Conservation (phyloP, 2,797 vertebrate genomes). For the Rhinogobio ventralis region DNA sequence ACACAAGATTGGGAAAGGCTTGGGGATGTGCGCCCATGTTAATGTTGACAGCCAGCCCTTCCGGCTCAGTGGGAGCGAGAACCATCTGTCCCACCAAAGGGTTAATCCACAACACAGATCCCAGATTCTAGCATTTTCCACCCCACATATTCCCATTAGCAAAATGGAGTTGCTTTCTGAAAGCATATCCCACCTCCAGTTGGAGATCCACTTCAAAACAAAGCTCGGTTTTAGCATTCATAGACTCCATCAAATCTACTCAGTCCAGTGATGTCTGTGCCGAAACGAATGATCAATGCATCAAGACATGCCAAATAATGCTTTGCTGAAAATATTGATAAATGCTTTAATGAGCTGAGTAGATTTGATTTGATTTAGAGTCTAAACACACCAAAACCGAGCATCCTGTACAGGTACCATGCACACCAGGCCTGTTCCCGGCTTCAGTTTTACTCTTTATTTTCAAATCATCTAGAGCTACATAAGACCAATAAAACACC, state of each 20-base stretch:
- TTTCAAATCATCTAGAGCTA: neutral
- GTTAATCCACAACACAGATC: conserved; percentile 83
- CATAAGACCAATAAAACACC: conserved; percentile 12
- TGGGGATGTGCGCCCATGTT: conserved; percentile 55
- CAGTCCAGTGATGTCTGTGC: neutral
- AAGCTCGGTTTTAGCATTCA: neutral
- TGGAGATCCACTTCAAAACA: conserved; percentile 45
- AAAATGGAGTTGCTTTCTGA: conserved; percentile 57
- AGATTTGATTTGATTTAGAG: conserved; percentile 5
- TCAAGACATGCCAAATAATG: conserved; percentile 3
- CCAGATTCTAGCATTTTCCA: conserved; percentile 78
- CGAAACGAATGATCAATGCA: neutral
- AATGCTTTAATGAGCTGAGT: conserved; percentile 1
- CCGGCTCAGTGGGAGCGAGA: conserved; percentile 71
- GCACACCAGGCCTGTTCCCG: conserved; percentile 72
- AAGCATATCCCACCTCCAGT: conserved; percentile 47
- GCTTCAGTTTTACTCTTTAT: conserved; percentile 64
- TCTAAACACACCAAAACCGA: conserved; percentile 25
- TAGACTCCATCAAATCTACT: neutral
- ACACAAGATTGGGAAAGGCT: conserved; percentile 22
- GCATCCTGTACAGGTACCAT: neutral
- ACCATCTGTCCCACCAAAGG: conserved; percentile 80
- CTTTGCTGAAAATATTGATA: neutral
- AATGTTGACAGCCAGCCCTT: conserved; percentile 59
- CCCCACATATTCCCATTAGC: conserved; percentile 70